Percentiles rank a stretch among this genome's conserved stretches.
These are phyloP conservation scores for Calameuta idolon DNA, from an alignment of 2,888 invertebrate species.

Conservation along the genomic window DNA sequence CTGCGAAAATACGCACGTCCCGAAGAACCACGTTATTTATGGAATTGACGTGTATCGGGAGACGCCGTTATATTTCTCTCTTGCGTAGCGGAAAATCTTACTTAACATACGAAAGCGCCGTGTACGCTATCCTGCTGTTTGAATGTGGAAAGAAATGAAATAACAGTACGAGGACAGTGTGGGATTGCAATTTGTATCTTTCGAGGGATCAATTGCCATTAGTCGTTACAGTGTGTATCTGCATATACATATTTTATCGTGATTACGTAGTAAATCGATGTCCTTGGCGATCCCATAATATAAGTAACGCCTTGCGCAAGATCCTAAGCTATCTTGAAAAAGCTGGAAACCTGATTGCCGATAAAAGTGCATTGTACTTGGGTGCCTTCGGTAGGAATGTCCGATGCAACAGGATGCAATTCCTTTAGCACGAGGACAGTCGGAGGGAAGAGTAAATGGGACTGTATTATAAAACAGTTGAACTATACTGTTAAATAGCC, in stretches of 20 bases:
- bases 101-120: not conserved
- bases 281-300: not conserved
- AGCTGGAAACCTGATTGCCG: not conserved
- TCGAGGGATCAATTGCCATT: not conserved
- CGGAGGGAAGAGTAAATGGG: not conserved
- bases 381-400: not conserved
- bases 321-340: not conserved
- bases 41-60: not conserved
- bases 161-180: not conserved
- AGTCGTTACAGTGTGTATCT: not conserved
- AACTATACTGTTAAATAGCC: not conserved
- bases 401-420: not conserved
- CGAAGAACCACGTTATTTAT: not conserved
- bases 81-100: not conserved
- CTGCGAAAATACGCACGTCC: not conserved
- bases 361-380: not conserved
- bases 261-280: not conserved
- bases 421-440: not conserved
- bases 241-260: not conserved
- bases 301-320: not conserved
- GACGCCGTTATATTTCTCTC: not conserved
- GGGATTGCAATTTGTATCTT: not conserved
- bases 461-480: not conserved
- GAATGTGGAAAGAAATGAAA: not conserved
- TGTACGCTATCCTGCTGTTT: not conserved